Base-by-base conservation (phyloP, 2,797 vertebrate genomes). In the Gymnodraco acuticeps region DNA sequence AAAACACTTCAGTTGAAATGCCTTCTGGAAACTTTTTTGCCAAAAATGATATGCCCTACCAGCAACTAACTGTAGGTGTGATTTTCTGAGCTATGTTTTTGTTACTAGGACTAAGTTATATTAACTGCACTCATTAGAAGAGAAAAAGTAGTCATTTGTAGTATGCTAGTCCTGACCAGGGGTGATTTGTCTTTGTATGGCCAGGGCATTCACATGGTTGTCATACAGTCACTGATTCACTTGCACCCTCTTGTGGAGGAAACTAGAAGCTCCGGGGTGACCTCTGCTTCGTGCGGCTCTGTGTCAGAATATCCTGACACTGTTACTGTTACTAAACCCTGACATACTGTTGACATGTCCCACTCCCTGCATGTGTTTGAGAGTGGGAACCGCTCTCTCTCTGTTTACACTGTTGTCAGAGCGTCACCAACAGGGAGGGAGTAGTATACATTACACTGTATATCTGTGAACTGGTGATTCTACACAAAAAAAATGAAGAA, bases 51-150 rank as follows among this genome's bases (percentile, higher is more conserved):
- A 64, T 82, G 82, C 78, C 85, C 93, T 90, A 92, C 93, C 92
- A 93, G 92, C 91, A 92, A 90, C 85, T 91, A 88, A 90, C 77
- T 91, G 87, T 93, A 91, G 87, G 89, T 87, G 85, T 93, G 88
- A 84, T 64, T 90, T 81, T 84, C 67, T 82, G 77, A 90, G 72
- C 52, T 84, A 88, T 90, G 85, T 89, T 89, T 84, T 90, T 87
- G 67, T 87, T 88, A 80, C 76, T 84, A 87, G 73, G 74, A 69
- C 72, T 88, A 89, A 86, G 77, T 93, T 90, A 90, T 89, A 89
- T 84, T 88, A 88, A 88, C 86, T 89, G 87, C 90, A 90, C 87
- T 89, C 87, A 33, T 69, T 91, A 91, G 90, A 89, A 81, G 78
- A 75, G 73, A 82, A 87, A 78, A 60, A 70, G 78, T 91, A 90